Conservation (phyloP, 2,113 vertebrate species). For the Phocoena sinus region DNA sequence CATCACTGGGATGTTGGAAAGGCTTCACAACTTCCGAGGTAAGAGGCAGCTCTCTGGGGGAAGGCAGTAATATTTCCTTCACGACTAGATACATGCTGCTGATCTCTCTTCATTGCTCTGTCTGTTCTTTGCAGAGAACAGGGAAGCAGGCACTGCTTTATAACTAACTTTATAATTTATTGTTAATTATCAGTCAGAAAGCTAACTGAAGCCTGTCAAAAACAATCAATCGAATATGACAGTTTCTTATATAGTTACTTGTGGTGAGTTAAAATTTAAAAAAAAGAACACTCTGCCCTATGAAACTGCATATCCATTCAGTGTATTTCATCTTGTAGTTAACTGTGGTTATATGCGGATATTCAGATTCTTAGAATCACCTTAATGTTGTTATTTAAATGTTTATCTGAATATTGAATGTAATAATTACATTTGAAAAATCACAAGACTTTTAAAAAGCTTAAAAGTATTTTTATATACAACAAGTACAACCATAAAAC, state of each 20-base stretch:
- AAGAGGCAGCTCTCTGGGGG: not conserved
- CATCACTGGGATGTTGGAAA: not conserved
- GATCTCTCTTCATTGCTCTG: not conserved
- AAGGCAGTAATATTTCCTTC: not conserved
- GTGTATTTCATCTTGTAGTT: not conserved
- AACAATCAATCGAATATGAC: not conserved
- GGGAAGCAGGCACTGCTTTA: not conserved
- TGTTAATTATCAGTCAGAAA: not conserved
- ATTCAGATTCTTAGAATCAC: not conserved
- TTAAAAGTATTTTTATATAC: not conserved
- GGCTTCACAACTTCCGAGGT: not conserved
- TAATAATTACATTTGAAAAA: not conserved
- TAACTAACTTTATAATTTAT: not conserved
- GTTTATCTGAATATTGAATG: not conserved
- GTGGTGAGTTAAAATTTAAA: not conserved
- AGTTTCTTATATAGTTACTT: not conserved
- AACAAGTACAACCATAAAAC: not conserved
- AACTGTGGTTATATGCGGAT: not conserved
- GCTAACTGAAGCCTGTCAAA: not conserved
- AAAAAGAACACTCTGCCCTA: not conserved
- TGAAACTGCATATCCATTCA: not conserved
- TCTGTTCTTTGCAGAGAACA: not conserved
- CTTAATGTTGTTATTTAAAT: not conserved
- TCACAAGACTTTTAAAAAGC: not conserved
- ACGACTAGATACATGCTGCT: accelerated